Conservation (phyloP, 2,113 vertebrate genomes). For the Rhinolophus sinicus region DNA sequence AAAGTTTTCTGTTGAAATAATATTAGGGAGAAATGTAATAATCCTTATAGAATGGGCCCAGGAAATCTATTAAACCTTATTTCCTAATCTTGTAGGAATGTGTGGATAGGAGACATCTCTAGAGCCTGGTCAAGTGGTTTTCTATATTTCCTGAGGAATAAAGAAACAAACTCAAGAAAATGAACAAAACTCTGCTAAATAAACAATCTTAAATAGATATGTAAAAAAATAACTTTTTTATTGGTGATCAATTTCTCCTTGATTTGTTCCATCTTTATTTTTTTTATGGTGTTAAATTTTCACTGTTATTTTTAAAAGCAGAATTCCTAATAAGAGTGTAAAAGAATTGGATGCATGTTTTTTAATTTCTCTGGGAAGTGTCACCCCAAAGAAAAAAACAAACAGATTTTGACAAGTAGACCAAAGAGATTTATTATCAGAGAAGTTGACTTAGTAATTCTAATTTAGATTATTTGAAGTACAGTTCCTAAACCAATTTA, state of each 20-base stretch:
- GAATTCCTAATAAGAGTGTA: slow-evolving; percentile 38
- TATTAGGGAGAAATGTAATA: neutral
- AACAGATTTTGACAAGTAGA: slow-evolving; percentile 54
- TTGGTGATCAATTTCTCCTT: neutral
- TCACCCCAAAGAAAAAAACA: slow-evolving; percentile 15
- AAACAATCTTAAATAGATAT: neutral
- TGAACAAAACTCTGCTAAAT: neutral
- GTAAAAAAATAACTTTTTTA: neutral
- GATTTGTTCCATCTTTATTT: neutral
- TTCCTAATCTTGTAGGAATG: neutral
- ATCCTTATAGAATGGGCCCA: neutral
- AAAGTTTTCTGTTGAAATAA: neutral
- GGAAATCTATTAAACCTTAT: neutral
- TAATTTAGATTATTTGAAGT: slow-evolving; percentile 58
- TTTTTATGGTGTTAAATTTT: slow-evolving; percentile 26
- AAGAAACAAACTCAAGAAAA: neutral
- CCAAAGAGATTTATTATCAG: slow-evolving; percentile 49
- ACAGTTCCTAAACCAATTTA: slow-evolving; percentile 30
- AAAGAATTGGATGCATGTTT: slow-evolving; percentile 18
- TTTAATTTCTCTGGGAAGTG: slow-evolving; percentile 55
- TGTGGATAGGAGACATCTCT: neutral
- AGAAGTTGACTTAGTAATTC: slow-evolving; percentile 54
- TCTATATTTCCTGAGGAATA: neutral
- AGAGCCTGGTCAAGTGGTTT: neutral
- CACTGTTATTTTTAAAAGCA: slow-evolving; percentile 22